Evolutionary conservation across 2,888 invertebrate genomes (phyloP), one percentile per base, ranked within the genome.

Genomic region (Lochmaea capreae): DNA sequence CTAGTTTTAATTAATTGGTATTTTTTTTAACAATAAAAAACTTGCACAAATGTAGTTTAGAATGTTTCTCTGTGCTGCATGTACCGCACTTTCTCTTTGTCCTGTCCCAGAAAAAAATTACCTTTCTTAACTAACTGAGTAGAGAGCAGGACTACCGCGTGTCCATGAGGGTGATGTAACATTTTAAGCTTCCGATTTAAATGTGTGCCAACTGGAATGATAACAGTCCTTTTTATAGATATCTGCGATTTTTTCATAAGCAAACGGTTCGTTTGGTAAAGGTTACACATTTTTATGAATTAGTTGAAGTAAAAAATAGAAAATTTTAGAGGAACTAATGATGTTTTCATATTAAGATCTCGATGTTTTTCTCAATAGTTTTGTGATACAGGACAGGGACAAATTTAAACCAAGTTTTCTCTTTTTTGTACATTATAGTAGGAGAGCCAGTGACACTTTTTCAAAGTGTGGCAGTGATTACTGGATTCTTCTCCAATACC

Each of bases 51-150:
- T 75, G 78, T 75, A 73, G 75, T 65, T 58, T 80, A 80, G 80
- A 71, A 78, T 81, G 81, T 82, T 79, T 85, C 80, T 85, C 81
- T 86, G 84, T 85, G 84, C 85, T 85, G 85, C 85, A 85, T 85
- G 85, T 77, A 77, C 79, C 81, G 83, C 84, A 83, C 81, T 82
- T 80, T 80, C 78, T 82, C 78, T 83, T 81, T 81, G 79, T 82
- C 81, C 83, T 83, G 77, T 79, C 77, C 77, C 74, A 72, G n/a
- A 73, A 58, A 68, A 71, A 65, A 69, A 66, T 75, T 66, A 62
- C 62, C 42, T 61, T 57, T 72, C 72, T 73, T 57, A 59, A 73
- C 66, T 74, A 65, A 70, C 58, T 74, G 70, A 74, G 74, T 75
- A 82, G 83, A 81, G 82, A 81, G 83, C 84, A 84, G 84, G 85